Base-by-base conservation (phyloP, 2,113 vertebrate genomes). In the Microtus montanus region DNA sequence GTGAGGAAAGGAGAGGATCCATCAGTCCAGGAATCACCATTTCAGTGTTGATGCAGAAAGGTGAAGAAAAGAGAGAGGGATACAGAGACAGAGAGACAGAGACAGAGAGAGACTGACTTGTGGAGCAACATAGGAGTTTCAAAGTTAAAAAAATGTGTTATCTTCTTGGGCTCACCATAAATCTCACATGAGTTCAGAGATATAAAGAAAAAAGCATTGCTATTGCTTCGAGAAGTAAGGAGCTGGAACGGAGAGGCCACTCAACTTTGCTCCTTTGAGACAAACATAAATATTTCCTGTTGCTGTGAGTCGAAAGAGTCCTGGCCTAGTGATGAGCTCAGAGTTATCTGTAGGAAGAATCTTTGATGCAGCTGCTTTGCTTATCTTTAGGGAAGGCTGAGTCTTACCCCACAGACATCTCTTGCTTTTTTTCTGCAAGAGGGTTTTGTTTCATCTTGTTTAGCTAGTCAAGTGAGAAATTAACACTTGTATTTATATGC, bases 401-500 rank as follows among this genome's bases (percentile, higher is more conserved):
- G 9, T 5, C 90, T 87, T 33, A 95, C 38, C 63, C 22, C 22
- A 88, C 14, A 58, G 58, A 77, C 10, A 2, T 75, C n/a, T 17
- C 35, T 5, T 44, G 14, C 24, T 11, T 33, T 38, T 33, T 52
- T 38, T 35, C 83, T 89, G 7, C n/a, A 54, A 77, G 44, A 77
- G 19, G 0, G 30, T 78, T 95, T 74, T 90, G 71, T 92, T 92
- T 86, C 38, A 28, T 87, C 89, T 87, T 88, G 41, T 85, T 94
- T 95, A 87, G 35, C 12, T 93, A 83, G 66, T 87, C 89, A 90
- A 12, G 38, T 58, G 79, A 84, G 47, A 82, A 87, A 84, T 75
- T 95, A 92, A 58, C 1, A 89, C 63, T 92, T 95, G 49, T 95
- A 93, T 95, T 91, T 92, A 89, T n/a, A 84, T 58, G 86, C 9